phyloP scores from a whole-genome alignment of 1,140 invertebrate genomes.

The Lanistes nyassanus region DNA sequence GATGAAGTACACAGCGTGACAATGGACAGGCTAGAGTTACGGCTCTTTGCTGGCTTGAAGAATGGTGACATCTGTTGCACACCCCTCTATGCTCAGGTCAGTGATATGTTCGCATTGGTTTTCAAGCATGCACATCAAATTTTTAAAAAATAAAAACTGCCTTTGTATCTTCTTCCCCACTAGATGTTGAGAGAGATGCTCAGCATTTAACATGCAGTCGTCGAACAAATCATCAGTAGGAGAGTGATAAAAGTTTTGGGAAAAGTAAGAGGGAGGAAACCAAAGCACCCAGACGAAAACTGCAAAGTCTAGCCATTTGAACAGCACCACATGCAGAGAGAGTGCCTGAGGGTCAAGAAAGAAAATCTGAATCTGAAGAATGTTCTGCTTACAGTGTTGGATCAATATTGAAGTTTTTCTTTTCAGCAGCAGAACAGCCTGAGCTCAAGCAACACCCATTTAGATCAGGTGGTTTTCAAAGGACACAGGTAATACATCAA shows the following conservation, averaged over 20 bases:
- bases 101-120: background rate
- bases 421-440: background rate
- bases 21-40: constrained; percentile 77
- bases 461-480: background rate
- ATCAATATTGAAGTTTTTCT: too few relatives aligned
- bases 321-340: too few relatives aligned
- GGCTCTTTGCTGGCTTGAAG: constrained; percentile 78
- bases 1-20: constrained; percentile 76
- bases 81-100: constrained; percentile 71
- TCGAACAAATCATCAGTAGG: too few relatives aligned
- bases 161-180: background rate
- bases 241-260: background rate
- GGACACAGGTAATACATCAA: background rate
- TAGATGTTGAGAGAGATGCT: too few relatives aligned
- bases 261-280: background rate
- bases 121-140: background rate
- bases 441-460: background rate
- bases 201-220: too few relatives aligned
- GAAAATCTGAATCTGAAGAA: too few relatives aligned
- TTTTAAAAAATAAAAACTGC: background rate
- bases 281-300: too few relatives aligned
- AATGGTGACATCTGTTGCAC: constrained; percentile 78
- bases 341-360: too few relatives aligned
- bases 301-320: too few relatives aligned
- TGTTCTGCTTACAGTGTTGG: too few relatives aligned